Evolutionary conservation across 2,797 vertebrate species (phyloP), one percentile per base, ranked within the genome.

Genomic region (Crocidura indochinensis): DNA sequence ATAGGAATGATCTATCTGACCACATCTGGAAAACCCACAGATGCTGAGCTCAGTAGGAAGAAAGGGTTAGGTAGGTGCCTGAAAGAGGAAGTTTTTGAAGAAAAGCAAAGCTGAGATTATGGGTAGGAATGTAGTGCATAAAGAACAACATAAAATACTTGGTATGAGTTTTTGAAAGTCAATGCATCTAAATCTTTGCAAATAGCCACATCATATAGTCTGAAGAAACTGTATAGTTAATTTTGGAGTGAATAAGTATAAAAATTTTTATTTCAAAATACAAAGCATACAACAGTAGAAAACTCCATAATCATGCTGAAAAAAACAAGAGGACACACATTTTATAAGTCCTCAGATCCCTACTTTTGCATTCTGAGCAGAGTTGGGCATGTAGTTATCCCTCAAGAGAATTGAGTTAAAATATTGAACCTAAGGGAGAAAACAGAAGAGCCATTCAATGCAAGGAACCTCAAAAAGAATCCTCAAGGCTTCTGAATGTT

Each of bases 371-470:
- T 53, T n/a, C n/a, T 6, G 2, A 89, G 27, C 26, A 75, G 3
- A 69, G 12, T 8, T 10, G 77, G 29, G 46, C 10, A 0, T 72
- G 19, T 9, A 85, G 49, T 19, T 84, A 27, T 82, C 49, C 11
- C 82, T 93, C 67, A 56, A 38, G 77, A 86, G 62, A 86, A 44
- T 1, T 1, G 47, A 91, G 62, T 80, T 81, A 92, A 96, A 91
- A 90, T 94, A 95, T 19, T 85, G 77, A 91, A 92, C 69, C 47
- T 77, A 62, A 81, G 75, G 67, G 67, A 83, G 68, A 78, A 86
- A 84, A 90, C 0, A 80, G 24, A 64, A 69, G 72, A 76, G 20
- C 65, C n/a, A 82, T 67, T 88, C 12, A 10, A 20, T 22, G 20
- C 49, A 91, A 65, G 20, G 10, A 90, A 12, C 15, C 83, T 76